Conservation (phyloP, 1,140 invertebrate genomes). For the Whitmania pigra region DNA sequence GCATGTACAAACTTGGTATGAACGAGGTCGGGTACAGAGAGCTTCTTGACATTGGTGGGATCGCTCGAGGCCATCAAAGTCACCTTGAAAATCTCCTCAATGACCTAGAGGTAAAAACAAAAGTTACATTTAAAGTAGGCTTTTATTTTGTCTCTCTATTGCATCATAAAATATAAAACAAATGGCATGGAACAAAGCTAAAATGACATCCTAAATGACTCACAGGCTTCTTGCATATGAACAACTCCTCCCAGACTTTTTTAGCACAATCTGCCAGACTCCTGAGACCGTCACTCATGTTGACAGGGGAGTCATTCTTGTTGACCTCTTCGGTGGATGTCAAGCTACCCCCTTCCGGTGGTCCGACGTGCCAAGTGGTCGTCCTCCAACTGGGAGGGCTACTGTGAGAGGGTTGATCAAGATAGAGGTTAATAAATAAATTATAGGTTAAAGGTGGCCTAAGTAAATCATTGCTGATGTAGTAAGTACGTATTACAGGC, state of each 20-base stretch:
- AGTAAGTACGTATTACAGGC: no score
- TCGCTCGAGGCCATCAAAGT: slow-evolving; percentile 53
- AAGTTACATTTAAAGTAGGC: slow-evolving; percentile 5
- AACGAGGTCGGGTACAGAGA: slow-evolving; percentile 57
- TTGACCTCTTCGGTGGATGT: slow-evolving; percentile 15
- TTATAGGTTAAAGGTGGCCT: no score
- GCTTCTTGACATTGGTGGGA: slow-evolving; percentile 27
- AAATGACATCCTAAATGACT: slow-evolving; percentile 26
- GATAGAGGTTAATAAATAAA: background rate
- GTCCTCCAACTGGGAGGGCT: slow-evolving; percentile 55
- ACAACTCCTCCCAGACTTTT: slow-evolving; percentile 91
- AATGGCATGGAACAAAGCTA: no score
- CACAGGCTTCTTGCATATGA: slow-evolving; percentile 86
- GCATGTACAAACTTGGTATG: slow-evolving; percentile 45
- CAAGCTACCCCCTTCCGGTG: slow-evolving; percentile 22
- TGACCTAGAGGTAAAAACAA: slow-evolving; percentile 29
- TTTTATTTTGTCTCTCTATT: no score
- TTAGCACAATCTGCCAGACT: slow-evolving; percentile 72
- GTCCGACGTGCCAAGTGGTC: slow-evolving; percentile 81
- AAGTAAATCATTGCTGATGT: no score
- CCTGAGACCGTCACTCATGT: slow-evolving; percentile 57
- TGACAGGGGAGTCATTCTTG: background rate
- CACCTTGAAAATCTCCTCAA: slow-evolving; percentile 69
- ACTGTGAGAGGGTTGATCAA: slow-evolving; percentile 20
- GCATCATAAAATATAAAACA: no score